Percentiles rank a stretch among this genome's conserved stretches.
Evolutionary conservation across 2,888 invertebrate genomes (phyloP).

Genomic region (Andrena dorsata): DNA sequence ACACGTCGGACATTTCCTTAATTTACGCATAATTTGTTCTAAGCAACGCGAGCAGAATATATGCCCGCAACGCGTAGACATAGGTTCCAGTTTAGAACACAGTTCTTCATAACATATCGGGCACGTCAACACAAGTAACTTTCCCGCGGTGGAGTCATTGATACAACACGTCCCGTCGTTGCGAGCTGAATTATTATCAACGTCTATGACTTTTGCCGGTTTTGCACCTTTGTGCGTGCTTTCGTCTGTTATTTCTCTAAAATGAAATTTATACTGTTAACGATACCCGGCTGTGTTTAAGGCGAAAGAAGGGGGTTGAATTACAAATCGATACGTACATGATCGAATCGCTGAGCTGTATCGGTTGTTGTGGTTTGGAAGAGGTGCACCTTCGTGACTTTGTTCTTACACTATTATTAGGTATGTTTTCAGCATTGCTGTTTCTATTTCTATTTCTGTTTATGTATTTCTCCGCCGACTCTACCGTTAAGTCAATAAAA

Average conservation of each 20-base stretch:
- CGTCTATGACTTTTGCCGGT: conserved; percentile 29
- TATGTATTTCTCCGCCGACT: conserved; percentile 45
- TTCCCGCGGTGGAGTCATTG: conserved; percentile 50
- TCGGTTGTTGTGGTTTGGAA: neutral
- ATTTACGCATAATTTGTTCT: conserved; percentile 40
- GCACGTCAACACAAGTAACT: conserved; percentile 63
- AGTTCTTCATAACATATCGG: conserved; percentile 77
- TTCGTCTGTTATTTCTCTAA: conserved; percentile 19
- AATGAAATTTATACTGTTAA: conserved; percentile 9
- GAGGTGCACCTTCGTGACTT: neutral
- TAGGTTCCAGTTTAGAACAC: conserved; percentile 69
- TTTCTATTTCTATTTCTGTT: neutral
- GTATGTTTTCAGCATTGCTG: conserved; percentile 1
- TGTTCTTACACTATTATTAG: neutral
- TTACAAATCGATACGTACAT: conserved; percentile 18
- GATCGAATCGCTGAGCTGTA: neutral
- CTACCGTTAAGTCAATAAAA: conserved; percentile 72
- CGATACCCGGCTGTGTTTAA: neutral
- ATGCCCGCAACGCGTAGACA: conserved; percentile 78
- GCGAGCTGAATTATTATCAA: conserved; percentile 47
- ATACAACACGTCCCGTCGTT: neutral
- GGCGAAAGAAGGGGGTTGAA: neutral
- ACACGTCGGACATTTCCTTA: conserved; percentile 77
- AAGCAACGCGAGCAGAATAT: conserved; percentile 77
- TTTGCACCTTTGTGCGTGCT: neutral